phyloP scores from a whole-genome alignment of 2,113 vertebrate genomes.

The Tympanuchus pallidicinctus region DNA sequence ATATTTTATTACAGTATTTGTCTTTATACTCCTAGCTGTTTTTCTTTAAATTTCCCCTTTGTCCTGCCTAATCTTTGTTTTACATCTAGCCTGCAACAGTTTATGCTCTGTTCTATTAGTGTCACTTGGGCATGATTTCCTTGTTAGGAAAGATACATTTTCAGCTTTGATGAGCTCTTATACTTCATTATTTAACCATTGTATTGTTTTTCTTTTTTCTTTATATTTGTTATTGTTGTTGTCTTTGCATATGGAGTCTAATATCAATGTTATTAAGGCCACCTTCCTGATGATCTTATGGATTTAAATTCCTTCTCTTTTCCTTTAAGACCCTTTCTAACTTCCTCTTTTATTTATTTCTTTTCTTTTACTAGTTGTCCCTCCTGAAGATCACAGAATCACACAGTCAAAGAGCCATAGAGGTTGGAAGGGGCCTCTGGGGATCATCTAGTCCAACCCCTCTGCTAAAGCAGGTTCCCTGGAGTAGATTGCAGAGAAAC shows the following conservation, averaged over 20 bases:
- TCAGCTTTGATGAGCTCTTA: conserved; percentile 29
- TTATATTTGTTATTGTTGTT: neutral
- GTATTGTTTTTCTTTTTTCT: neutral
- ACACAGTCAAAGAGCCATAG: neutral
- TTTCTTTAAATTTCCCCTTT: conserved; percentile 27
- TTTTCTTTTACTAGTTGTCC: neutral
- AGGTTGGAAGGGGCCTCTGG: neutral
- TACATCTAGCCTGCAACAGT: conserved; percentile 34
- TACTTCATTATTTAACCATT: conserved; percentile 37
- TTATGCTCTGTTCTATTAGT: conserved; percentile 46
- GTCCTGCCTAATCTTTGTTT: conserved; percentile 6
- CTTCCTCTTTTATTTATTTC: neutral
- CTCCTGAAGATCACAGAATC: neutral
- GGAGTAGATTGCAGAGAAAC: too few relatives aligned
- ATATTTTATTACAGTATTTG: neutral
- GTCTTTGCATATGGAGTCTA: neutral
- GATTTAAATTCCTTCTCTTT: conserved; percentile 50
- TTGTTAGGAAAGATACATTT: conserved; percentile 33
- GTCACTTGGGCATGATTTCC: conserved; percentile 43
- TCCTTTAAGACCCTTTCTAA: conserved; percentile 26
- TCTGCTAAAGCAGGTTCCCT: neutral
- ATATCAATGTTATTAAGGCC: neutral
- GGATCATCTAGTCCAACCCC: neutral
- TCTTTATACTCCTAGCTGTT: neutral
- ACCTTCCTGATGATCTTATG: neutral